Percentiles rank a stretch among this genome's conserved stretches.
Evolutionary conservation across 2,113 vertebrate genomes (phyloP).

Genomic region (Hystrix cristata): DNA sequence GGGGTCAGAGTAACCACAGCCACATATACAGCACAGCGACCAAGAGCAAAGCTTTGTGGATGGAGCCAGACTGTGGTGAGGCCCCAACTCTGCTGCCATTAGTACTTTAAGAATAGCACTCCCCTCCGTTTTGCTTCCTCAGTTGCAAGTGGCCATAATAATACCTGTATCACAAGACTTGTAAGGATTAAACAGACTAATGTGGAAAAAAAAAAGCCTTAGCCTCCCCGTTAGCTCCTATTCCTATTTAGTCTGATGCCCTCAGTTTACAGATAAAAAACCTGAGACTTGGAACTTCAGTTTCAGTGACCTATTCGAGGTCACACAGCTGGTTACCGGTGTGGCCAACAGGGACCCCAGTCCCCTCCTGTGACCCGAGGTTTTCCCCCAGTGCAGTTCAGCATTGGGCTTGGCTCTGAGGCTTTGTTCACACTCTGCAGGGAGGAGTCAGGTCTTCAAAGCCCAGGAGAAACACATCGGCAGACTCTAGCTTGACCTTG

Average conservation of each 20-base stretch:
- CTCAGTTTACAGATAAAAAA: not conserved
- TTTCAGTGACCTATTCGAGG: not conserved
- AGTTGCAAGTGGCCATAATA: not conserved
- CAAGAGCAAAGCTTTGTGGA: not conserved
- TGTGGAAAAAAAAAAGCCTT: too few species aligned
- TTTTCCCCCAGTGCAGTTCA: not conserved
- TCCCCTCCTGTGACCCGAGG: rapidly evolving
- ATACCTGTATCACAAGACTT: not conserved
- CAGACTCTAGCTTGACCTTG: not conserved
- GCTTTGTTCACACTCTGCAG: not conserved
- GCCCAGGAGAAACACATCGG: not conserved
- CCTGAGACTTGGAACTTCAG: not conserved
- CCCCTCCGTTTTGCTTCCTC: not conserved
- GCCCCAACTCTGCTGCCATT: not conserved
- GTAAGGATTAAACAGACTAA: not conserved
- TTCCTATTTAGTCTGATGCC: not conserved
- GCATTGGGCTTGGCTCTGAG: not conserved
- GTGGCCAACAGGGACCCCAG: not conserved
- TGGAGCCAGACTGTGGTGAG: too few species aligned
- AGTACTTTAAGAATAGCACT: not conserved
- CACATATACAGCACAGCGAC: not conserved
- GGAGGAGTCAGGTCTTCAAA: not conserved
- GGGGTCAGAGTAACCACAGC: not conserved
- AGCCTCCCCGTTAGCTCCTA: not conserved
- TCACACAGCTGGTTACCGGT: not conserved